Conservation (phyloP, 1,140 invertebrate species). For the Melipona quadrifasciata region DNA sequence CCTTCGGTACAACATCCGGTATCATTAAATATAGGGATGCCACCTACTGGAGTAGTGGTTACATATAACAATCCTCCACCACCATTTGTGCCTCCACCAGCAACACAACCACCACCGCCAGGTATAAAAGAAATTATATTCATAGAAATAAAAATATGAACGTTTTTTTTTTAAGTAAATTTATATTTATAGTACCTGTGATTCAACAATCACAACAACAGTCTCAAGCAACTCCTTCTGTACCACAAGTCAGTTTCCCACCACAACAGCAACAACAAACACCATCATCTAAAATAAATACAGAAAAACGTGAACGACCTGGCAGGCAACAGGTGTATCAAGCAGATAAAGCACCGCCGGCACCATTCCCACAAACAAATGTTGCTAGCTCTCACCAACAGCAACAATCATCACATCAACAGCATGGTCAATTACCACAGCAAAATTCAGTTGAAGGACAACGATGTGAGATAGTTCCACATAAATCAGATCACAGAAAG, state of each 20-base stretch:
- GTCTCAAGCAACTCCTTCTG: constrained; percentile 73
- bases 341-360: constrained; percentile 77
- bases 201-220: constrained; percentile 79
- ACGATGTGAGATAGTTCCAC: constrained; percentile 72
- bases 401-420: constrained; percentile 66
- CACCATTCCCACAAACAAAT: constrained; percentile 77
- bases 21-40: constrained; percentile 76
- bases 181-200: constrained; percentile 57
- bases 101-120: constrained; percentile 75
- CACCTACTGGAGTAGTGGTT: constrained; percentile 79
- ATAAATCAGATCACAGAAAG: constrained; percentile 78
- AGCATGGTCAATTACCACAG: constrained; percentile 71
- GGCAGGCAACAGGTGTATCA: constrained; percentile 78
- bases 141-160: not conserved
- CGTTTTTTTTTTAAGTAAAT: not conserved
- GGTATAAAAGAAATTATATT: constrained; percentile 44
- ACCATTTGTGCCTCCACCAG: constrained; percentile 77
- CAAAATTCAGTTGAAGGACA: constrained; percentile 75
- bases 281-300: constrained; percentile 73
- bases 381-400: constrained; percentile 72
- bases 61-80: constrained; percentile 78
- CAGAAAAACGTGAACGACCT: constrained; percentile 79
- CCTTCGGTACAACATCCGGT: constrained; percentile 77
- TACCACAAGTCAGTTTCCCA: constrained; percentile 76
- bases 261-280: constrained; percentile 60